Evolutionary conservation across 2,113 vertebrate genomes (phyloP).

Genomic region (Recurvirostra avosetta): DNA sequence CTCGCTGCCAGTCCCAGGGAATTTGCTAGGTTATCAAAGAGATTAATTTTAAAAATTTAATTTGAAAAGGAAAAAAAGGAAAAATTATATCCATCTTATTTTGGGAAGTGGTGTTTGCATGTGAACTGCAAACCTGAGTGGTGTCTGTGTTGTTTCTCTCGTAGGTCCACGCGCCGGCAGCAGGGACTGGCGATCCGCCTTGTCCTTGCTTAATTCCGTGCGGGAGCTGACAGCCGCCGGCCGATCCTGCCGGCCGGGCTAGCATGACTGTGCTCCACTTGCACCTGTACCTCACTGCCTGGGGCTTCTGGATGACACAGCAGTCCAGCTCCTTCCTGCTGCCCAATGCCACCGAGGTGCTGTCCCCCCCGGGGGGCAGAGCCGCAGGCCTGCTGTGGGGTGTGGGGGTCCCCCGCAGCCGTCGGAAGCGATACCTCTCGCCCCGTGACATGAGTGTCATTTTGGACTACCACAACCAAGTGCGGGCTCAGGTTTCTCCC

Average conservation of each 20-base stretch:
- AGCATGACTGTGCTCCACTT: slow-evolving; percentile 68
- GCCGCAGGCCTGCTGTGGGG: background rate
- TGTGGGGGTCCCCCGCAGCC: slow-evolving; percentile 48
- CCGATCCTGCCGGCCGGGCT: background rate
- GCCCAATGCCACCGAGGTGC: slow-evolving; percentile 60
- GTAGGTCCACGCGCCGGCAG: background rate
- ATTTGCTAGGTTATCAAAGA: background rate
- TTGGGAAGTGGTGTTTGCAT: background rate
- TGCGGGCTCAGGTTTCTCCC: slow-evolving; percentile 83
- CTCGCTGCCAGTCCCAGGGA: background rate
- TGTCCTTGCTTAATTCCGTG: background rate
- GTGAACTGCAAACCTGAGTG: background rate
- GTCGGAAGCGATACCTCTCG: slow-evolving; percentile 75
- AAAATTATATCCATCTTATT: background rate
- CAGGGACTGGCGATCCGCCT: background rate
- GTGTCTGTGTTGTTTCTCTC: background rate
- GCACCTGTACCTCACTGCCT: slow-evolving; percentile 72
- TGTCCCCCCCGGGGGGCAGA: background rate
- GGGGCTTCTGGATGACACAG: slow-evolving; percentile 75
- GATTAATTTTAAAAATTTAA: background rate
- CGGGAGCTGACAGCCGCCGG: background rate
- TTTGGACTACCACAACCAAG: slow-evolving; percentile 87
- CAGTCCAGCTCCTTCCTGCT: slow-evolving; percentile 43
- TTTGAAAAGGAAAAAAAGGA: background rate
- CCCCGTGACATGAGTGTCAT: slow-evolving; percentile 74